These are phyloP conservation scores for Rostratula benghalensis DNA, from an alignment of 2,113 vertebrate genomes.

Conservation along the genomic window DNA sequence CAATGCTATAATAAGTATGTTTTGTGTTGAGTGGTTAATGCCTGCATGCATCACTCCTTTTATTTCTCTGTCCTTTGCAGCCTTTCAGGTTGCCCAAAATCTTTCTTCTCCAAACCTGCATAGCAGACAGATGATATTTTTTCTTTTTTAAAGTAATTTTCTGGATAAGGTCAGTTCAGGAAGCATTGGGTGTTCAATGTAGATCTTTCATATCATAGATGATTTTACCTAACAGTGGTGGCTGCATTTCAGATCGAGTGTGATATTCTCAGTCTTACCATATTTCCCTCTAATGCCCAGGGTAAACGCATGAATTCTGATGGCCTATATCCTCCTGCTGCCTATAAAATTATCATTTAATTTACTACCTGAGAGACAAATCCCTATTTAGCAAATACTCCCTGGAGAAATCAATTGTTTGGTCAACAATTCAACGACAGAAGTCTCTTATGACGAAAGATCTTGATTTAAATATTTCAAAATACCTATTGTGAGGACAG, in stretches of 20 bases:
- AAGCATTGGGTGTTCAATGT: accelerated
- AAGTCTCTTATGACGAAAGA: neutral
- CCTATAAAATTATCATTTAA: neutral
- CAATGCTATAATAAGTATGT: neutral
- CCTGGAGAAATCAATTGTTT: neutral
- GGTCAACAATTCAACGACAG: neutral
- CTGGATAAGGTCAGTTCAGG: neutral
- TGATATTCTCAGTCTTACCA: neutral
- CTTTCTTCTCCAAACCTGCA: neutral
- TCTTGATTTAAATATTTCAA: neutral
- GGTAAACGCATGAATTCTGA: neutral
- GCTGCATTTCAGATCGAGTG: neutral
- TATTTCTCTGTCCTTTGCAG: neutral
- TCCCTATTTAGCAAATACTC: neutral
- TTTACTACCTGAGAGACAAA: neutral
- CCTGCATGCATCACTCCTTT: neutral
- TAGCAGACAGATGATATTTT: neutral
- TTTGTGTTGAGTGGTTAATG: neutral
- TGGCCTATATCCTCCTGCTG: neutral
- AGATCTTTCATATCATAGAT: neutral
- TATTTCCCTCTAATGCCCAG: neutral
- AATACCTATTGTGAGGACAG: neutral
- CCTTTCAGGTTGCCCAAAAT: neutral
- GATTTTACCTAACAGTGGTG: neutral
- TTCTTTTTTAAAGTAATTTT: neutral